Evolutionary conservation across 2,113 vertebrate species (phyloP), one percentile per base, ranked within the genome.

Genomic region (Cyprinodon tularosa): DNA sequence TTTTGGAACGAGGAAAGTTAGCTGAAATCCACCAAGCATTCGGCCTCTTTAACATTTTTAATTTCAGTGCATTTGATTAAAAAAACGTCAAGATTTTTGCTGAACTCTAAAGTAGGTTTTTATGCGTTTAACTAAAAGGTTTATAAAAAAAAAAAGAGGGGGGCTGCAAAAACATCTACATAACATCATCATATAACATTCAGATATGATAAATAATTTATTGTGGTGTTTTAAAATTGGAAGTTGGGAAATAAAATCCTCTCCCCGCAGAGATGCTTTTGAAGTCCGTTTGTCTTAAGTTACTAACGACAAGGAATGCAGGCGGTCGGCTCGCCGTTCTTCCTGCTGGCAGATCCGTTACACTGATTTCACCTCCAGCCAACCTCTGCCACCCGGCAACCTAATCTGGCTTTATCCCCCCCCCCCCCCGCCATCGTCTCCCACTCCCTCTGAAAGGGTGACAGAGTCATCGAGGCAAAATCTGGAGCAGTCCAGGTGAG

Each of bases 351-450:
- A 83, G 87, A 89, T 90, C 86, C 0, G 48, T 90, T 90, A 85
- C 89, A 82, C 69, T 40, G 73, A 72, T 71, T 67, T 89, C 85
- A 89, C 88, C 90, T 91, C 87, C 83, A 92, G 84, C 75, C 84
- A 85, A 90, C 86, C 90, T 88, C 78, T 83, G 81, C 73, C 75
- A 71, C 62, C 66, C 76, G 81, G 89, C 75, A 86, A 89, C 86
- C 47, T 89, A 88, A 90, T 90, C 88, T 81, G 78, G 8, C 69
- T 84, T 61, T 39, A 53, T 61, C 73, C 47, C 3, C n/a, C 48
- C 70, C 67, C 62, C 47, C n/a, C 12, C 22, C 50, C 57, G 12
- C n/a, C 62, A 38, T 62, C 29, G 29, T 29, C 59, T 57, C 50
- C 50, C 50, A 57, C 50, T 57, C 62, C 71, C 64, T 60, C 50